Evolutionary conservation across 2,113 vertebrate species (phyloP), one percentile per base, ranked within the genome.

Genomic region (Naja naja): DNA sequence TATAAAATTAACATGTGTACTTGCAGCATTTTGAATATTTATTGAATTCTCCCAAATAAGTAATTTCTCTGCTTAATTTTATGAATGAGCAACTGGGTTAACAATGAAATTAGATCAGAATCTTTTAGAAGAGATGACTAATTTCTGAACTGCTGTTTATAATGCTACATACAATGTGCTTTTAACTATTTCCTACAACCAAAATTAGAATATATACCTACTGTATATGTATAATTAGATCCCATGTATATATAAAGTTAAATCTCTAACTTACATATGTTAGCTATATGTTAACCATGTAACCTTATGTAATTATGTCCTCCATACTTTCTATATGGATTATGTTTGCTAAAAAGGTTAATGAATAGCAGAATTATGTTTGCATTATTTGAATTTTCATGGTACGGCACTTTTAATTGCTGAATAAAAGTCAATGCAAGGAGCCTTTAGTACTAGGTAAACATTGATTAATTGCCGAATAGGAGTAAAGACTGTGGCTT

Each of bases 291-390:
- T 7, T 74, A 39, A 81, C 16, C 3, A 81, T 49, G 7, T 49
- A 43, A 43, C 43, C n/a, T n/a, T 69, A 34, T 64, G 18, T 52
- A 52, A 53, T 8, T 0, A 45, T 25, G 43, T 94, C 88, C 93
- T 94, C 74, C 34, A 81, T 89, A 23, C 94, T 88, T 22, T 89
- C 34, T 90, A 10, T 64, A 55, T 30, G 0, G 0, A 69, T 52
- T 90, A n/a, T 90, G 54, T 94, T 94, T 95, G 94, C 92, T 87
- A 81, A 95, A 91, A 56, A 93, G 55, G 89, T 96, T 97, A 95
- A 95, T 85, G n/a, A 94, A 10, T 87, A 92, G 88, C 91, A 94
- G 90, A 69, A 90, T 60, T 93, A 54, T 95, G 20, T 95, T 96
- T 96, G 55, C 90, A 58, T 96, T 89, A 52, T 85, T 88, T 89